Conservation (phyloP, 2,113 vertebrate genomes). For the Gavia stellata region DNA sequence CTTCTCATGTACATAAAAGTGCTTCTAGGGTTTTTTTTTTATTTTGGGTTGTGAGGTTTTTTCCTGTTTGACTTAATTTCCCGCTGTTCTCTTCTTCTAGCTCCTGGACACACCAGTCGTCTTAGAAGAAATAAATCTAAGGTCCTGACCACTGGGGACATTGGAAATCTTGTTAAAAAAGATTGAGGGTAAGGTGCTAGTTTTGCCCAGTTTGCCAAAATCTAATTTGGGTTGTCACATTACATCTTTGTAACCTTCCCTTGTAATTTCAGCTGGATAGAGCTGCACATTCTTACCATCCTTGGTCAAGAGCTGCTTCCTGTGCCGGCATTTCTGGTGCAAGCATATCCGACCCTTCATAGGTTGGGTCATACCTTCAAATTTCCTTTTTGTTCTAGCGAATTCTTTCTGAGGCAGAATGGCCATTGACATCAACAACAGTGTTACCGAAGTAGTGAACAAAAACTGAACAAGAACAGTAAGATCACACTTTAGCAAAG, state of each 20-base stretch:
- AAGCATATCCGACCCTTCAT: not conserved
- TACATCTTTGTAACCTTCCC: not conserved
- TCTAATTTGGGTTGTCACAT: slow-evolving; percentile 5
- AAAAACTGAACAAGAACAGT: not conserved
- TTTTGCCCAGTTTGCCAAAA: slow-evolving; percentile 31
- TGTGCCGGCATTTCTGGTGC: not conserved
- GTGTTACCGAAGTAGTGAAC: not conserved
- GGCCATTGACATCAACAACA: not conserved
- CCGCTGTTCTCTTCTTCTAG: not conserved
- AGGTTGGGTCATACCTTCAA: not conserved
- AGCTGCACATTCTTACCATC: not conserved
- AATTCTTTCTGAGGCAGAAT: not conserved
- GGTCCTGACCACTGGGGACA: not conserved
- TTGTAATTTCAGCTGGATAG: slow-evolving; percentile 1
- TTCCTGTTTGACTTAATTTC: not conserved
- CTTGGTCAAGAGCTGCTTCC: not conserved
- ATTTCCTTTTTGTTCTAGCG: not conserved
- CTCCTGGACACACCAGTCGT: not conserved
- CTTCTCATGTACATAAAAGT: not conserved
- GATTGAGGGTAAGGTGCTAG: not conserved
- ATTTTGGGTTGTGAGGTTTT: not conserved
- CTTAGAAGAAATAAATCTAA: not conserved
- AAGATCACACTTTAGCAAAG: not conserved
- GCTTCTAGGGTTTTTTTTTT: not conserved
- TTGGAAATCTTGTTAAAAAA: not conserved